phyloP scores from a whole-genome alignment of 2,797 vertebrate species.

The Diplodus sargus region DNA sequence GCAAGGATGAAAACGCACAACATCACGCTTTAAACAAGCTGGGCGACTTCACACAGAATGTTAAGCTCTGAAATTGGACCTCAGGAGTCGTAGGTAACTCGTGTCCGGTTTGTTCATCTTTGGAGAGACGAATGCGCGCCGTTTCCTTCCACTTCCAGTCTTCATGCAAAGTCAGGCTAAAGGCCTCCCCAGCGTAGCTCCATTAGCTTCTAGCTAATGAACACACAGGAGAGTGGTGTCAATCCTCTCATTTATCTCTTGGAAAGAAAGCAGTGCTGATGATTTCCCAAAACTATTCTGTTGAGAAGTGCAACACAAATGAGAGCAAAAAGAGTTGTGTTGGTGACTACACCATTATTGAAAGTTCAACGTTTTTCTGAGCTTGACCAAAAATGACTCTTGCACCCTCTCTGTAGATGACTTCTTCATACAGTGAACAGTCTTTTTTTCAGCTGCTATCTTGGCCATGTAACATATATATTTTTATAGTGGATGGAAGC shows the following conservation, averaged over 20 bases:
- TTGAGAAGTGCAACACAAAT: not conserved
- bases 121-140: not conserved
- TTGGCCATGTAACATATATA: not conserved
- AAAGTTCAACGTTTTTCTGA: not conserved
- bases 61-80: no score
- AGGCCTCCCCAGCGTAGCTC: not conserved
- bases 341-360: not conserved
- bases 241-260: conserved; percentile 1
- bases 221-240: not conserved
- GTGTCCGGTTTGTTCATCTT: not conserved
- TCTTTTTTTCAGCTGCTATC: no score
- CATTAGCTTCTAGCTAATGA: not conserved
- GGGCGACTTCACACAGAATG: no score
- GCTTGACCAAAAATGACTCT: conserved; percentile 9
- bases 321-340: not conserved
- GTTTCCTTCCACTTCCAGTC: not conserved
- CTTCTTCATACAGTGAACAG: no score
- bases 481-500: conserved; percentile 33
- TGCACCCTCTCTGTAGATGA: conserved; percentile 1
- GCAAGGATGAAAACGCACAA: no score
- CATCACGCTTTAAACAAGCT: no score
- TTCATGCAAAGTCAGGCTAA: conserved; percentile 7
- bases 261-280: not conserved
- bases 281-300: not conserved
- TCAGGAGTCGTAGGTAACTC: not conserved